phyloP scores from a whole-genome alignment of 2,113 vertebrate species.

The Callaeas wilsoni region DNA sequence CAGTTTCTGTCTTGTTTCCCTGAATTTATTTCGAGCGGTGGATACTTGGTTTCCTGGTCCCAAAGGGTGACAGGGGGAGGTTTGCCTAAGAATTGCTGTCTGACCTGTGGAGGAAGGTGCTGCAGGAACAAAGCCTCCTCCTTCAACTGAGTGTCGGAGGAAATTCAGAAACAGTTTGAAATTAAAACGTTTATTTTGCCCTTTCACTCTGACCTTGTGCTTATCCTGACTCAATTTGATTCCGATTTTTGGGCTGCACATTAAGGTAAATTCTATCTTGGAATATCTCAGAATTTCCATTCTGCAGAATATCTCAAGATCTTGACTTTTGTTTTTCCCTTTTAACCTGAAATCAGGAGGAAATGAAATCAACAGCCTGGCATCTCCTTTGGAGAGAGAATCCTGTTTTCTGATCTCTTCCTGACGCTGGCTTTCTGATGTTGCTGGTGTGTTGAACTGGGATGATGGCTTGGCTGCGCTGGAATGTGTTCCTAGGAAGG shows the following conservation, averaged over 20 bases:
- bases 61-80: background rate
- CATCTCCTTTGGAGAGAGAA: background rate
- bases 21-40: background rate
- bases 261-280: background rate
- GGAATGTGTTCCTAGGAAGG: background rate
- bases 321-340: background rate
- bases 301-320: background rate
- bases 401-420: background rate
- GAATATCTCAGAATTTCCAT: background rate
- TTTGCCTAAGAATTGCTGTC: background rate
- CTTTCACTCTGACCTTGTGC: background rate
- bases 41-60: background rate
- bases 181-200: background rate
- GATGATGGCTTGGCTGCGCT: background rate
- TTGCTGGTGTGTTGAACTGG: background rate
- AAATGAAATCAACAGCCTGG: background rate
- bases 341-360: background rate
- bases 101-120: background rate
- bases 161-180: background rate
- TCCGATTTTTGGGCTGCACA: background rate
- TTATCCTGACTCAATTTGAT: background rate
- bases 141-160: background rate
- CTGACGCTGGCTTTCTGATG: background rate
- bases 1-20: background rate
- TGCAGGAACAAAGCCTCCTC: background rate